phyloP scores from a whole-genome alignment of 2,797 vertebrate species.

The Ptychadena robeensis region DNA sequence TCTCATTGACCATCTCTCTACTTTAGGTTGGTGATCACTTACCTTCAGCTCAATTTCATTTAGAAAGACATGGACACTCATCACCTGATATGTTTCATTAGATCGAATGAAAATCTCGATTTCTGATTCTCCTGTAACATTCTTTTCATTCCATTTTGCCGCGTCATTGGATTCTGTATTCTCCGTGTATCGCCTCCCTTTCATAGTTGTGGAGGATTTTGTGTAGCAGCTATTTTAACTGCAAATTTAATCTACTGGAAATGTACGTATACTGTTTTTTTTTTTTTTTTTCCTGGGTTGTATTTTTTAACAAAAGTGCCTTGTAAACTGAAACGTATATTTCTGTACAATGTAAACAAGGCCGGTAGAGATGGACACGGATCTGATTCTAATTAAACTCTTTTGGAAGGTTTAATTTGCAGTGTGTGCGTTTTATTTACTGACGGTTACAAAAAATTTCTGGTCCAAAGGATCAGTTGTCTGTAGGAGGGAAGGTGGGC shows the following conservation, averaged over 20 bases:
- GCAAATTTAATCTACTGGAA: constrained; percentile 74
- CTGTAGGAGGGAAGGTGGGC: too few species aligned
- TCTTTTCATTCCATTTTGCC: background rate
- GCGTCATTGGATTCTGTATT: constrained; percentile 74
- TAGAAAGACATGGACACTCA: too few species aligned
- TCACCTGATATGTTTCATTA: too few species aligned
- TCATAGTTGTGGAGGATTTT: constrained; percentile 75
- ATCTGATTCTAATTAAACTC: constrained; percentile 37
- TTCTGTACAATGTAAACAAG: constrained; percentile 47
- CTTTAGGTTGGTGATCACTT: too few species aligned
- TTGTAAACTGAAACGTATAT: constrained; percentile 59
- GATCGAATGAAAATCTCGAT: too few species aligned
- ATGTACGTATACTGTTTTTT: constrained; percentile 1
- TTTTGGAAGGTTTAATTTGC: background rate
- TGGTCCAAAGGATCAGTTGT: background rate
- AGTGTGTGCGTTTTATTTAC: background rate
- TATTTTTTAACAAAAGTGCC: constrained; percentile 48
- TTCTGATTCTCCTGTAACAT: too few species aligned
- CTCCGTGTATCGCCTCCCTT: constrained; percentile 74
- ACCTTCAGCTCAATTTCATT: too few species aligned
- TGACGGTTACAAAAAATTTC: background rate
- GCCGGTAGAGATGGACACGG: constrained; percentile 1
- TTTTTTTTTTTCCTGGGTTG: constrained; percentile 14
- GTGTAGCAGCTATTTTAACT: constrained; percentile 84
- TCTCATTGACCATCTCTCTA: too few species aligned